Base-by-base conservation (phyloP, 2,113 vertebrate species). In the Megaceryle maxima region DNA sequence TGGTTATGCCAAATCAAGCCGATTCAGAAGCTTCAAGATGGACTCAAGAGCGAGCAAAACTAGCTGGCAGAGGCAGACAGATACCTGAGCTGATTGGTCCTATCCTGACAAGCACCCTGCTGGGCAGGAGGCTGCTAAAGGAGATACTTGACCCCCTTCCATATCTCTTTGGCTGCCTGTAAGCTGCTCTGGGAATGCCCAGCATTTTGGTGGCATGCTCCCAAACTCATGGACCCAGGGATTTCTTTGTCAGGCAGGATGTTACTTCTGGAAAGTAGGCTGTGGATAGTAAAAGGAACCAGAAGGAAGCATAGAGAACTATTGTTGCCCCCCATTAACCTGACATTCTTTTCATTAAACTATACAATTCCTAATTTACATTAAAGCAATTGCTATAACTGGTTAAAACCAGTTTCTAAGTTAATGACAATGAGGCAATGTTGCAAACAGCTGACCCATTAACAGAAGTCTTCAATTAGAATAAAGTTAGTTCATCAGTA, bases 281-380 rank as follows among this genome's bases (percentile, higher is more conserved):
- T 90, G 95, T 8, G 60, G 81, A 8, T 19, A 76, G 79, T 39
- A 60, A 93, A 95, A 93, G 9, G 28, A 85, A 91, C 24, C 39
- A 86, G 63, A 77, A 92, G 43, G 53, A 68, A 92, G 28, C 37
- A 94, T 5, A 33, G 56, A 60, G 57, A 91, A 44, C 46, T 91
- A 84, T 43, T 92, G 51, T 75, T 70, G 15, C 15, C 44, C 53
- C 43, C 74, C 53, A 94, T 94, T 97, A 96, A 88, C 80, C 76
- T 95, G 92, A 94, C 92, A 62, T 92, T 87, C 86, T 88, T 89
- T 92, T 96, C 94, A 82, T 93, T 94, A 92, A 90, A 95, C 41
- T 88, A 94, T 31, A 92, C 95, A 96, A 96, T 90, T 96, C 95
- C 78, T 78, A 76, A 94, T 81, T 67, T 90, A 85, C 88, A 73